A percentile compares a stretch with the other conserved stretches of the same genome.
Conservation (phyloP, 2,113 vertebrate species). For the Pomatostomus ruficeps region DNA sequence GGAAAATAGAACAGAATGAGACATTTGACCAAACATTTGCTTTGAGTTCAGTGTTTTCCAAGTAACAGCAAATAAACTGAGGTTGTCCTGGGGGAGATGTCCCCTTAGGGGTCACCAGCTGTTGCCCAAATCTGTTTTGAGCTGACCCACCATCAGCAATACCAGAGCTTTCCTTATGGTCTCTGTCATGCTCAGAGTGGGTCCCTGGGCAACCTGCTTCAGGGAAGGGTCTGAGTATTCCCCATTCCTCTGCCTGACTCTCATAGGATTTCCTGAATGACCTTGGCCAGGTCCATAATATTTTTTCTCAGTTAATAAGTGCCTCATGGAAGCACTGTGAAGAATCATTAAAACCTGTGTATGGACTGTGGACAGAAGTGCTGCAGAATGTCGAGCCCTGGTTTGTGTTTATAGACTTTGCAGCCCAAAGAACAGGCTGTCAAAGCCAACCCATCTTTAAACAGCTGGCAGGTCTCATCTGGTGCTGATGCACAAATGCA, state of each 20-base stretch:
- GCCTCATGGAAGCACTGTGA: background rate
- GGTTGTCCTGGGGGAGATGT: background rate
- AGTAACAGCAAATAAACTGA: background rate
- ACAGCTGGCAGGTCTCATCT: background rate
- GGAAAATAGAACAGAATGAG: background rate
- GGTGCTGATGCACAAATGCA: background rate
- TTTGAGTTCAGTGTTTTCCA: background rate
- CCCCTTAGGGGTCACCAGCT: background rate
- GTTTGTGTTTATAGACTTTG: background rate
- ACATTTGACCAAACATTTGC: background rate
- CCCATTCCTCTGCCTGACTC: background rate
- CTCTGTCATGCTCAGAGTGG: background rate
- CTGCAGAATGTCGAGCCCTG: fast-evolving
- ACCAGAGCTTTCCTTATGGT: background rate
- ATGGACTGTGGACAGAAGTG: background rate
- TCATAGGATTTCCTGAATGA: background rate
- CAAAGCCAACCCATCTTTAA: background rate
- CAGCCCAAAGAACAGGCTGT: background rate
- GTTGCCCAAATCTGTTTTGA: background rate
- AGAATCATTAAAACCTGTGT: background rate
- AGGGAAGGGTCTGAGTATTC: background rate
- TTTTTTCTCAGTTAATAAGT: conserved; percentile 36
- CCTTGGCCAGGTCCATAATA: conserved; percentile 3
- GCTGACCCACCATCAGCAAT: background rate
- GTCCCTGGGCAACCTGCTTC: background rate